Conservation (phyloP, 2,888 invertebrate genomes). For the Leucoma salicis region DNA sequence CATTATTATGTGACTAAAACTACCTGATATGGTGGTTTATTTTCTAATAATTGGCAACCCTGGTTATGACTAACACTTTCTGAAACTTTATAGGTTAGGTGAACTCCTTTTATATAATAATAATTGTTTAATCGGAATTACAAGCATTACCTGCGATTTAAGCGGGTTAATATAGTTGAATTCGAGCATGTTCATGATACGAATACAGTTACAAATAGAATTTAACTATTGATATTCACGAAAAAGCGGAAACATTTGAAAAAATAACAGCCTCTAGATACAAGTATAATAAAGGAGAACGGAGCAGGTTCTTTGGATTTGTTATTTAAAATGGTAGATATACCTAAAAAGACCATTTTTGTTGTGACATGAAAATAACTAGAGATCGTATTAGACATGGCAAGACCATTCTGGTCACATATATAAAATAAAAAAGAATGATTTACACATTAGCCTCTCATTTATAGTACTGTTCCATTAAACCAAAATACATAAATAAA, state of each 20-base stretch:
- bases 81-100: conserved; percentile 33
- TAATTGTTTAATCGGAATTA: conserved; percentile 32
- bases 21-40: no score
- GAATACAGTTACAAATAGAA: conserved; percentile 52
- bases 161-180: conserved; percentile 30
- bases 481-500: conserved; percentile 32
- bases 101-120: conserved; percentile 35
- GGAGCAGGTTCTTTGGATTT: conserved; percentile 53
- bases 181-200: conserved; percentile 44
- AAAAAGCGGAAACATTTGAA: conserved; percentile 47
- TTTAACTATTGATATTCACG: conserved; percentile 56
- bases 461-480: conserved; percentile 62
- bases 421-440: conserved; percentile 34
- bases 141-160: conserved; percentile 22
- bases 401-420: conserved; percentile 61
- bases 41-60: background rate
- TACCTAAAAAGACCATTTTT: conserved; percentile 45
- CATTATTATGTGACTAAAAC: no score
- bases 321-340: no score
- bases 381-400: conserved; percentile 76
- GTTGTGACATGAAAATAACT: conserved; percentile 46
- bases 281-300: conserved; percentile 52
- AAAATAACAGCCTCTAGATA: conserved; percentile 56
- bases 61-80: background rate
- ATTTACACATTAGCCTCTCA: conserved; percentile 75